phyloP scores from a whole-genome alignment of 1,140 invertebrate genomes.

The Venustaconcha ellipsiformis region DNA sequence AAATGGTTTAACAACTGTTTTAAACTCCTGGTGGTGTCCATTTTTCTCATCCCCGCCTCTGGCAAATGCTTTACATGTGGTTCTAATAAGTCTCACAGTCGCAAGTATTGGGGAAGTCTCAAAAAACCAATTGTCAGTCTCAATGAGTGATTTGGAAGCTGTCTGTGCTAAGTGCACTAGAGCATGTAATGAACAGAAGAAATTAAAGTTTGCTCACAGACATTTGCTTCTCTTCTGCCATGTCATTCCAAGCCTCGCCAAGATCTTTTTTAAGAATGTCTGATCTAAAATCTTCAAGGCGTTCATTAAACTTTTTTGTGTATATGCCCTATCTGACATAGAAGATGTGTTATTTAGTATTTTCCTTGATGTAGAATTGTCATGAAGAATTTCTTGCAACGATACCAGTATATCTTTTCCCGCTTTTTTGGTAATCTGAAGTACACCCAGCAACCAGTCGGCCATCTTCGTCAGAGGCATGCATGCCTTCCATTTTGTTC shows the following conservation, averaged over 20 bases:
- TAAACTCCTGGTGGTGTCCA: not conserved
- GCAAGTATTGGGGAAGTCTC: not conserved
- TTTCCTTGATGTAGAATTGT: slow-evolving; percentile 6
- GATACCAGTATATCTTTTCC: no score
- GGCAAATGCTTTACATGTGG: slow-evolving; percentile 28
- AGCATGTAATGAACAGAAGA: no score
- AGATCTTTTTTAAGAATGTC: slow-evolving; percentile 3
- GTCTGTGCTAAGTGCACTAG: no score
- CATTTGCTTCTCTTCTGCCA: no score
- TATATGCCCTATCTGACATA: slow-evolving; percentile 13
- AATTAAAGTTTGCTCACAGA: no score
- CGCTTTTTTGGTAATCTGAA: no score
- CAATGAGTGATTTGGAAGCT: no score
- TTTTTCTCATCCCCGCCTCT: slow-evolving; percentile 29
- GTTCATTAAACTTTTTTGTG: slow-evolving; percentile 16
- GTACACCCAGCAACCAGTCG: slow-evolving; percentile 6
- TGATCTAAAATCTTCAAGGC: not conserved
- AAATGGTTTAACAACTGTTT: no score
- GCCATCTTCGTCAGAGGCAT: slow-evolving; percentile 18
- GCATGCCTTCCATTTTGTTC: slow-evolving; percentile 22
- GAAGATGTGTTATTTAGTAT: slow-evolving; percentile 5
- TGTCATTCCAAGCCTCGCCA: not conserved
- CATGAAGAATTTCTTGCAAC: no score
- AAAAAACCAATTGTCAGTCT: no score
- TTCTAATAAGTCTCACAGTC: slow-evolving; percentile 12